Evolutionary conservation across 2,797 vertebrate genomes (phyloP).

Genomic region (Chaetodon trifasciatus): DNA sequence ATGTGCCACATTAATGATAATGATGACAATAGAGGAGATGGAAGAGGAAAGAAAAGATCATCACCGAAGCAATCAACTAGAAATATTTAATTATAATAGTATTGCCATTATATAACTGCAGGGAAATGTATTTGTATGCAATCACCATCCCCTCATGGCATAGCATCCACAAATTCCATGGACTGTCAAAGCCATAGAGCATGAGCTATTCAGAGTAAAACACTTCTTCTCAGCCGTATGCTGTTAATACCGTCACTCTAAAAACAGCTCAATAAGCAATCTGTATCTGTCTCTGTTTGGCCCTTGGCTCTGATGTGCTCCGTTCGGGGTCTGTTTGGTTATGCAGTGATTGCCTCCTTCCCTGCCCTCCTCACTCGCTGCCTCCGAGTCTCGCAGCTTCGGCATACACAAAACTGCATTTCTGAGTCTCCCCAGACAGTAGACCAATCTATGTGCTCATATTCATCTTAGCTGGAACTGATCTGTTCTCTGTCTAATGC

Average conservation of each 20-base stretch:
- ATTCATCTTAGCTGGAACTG: constrained; percentile 82
- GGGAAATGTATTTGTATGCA: constrained; percentile 21
- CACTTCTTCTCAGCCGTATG: constrained; percentile 38
- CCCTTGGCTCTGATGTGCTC: constrained; percentile 73
- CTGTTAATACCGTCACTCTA: constrained; percentile 69
- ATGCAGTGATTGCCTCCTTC: constrained; percentile 79
- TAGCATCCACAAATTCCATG: background rate
- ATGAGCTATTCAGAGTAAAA: constrained; percentile 40
- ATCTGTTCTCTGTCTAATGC: constrained; percentile 81
- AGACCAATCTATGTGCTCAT: constrained; percentile 81
- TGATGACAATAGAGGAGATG: constrained; percentile 2
- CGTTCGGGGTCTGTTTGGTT: constrained; percentile 78
- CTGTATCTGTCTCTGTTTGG: constrained; percentile 70
- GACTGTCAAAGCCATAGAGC: constrained; percentile 33
- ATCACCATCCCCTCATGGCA: background rate
- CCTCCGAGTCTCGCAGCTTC: constrained; percentile 49
- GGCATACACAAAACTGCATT: constrained; percentile 72
- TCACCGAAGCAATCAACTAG: constrained; percentile 18
- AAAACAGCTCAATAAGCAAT: constrained; percentile 80
- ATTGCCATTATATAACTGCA: constrained; percentile 12
- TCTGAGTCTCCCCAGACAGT: constrained; percentile 75
- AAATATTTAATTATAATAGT: constrained; percentile 26
- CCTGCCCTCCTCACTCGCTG: constrained; percentile 64
- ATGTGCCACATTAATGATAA: constrained; percentile 19
- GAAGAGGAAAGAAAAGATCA: constrained; percentile 16